Base-by-base conservation (phyloP, 2,888 invertebrate species). In the Drosophila neoperkinsi region DNA sequence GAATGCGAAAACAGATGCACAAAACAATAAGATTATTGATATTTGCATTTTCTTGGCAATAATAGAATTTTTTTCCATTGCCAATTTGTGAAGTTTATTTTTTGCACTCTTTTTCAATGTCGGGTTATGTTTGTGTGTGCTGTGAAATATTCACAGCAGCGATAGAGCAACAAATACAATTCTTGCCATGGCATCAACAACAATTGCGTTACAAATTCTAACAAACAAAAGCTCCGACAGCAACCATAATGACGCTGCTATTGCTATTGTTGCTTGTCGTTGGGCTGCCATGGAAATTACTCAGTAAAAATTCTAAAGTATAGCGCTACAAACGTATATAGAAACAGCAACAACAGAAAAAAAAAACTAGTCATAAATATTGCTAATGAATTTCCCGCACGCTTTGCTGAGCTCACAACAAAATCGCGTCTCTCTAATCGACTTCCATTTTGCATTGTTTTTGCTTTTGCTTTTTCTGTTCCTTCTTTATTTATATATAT, bases 381-480 rank as follows among this genome's bases (percentile, higher is more conserved):
- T 84, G 90, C 88, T 91, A 86, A 86, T 91, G 91, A 91, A 86
- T 91, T 86, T 91, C 91, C 86, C 90, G 90, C 86, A 90, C 87
- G 84, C 90, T 89, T 84, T 90, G 85, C 71, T 90, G 77, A 85
- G 73, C 86, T 73, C 77, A 74, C 68, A 79, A 43, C 70, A 71
- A 71, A 70, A 74, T 84, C 74, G 67, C 77, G 51, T 64, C 64
- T 53, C 67, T 74, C 57, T 69, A 82, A 82, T 69, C 69, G 74
- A 82, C 82, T 66, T 63, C 79, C 79, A 79, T 70, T 79, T 82
- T 78, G 79, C 60, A 63, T 82, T 74, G 57, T 74, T 63, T 31
- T 46, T 53, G 36, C 21, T 30, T 33, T 82, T 74, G 57, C 69
- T 57, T 31, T 46, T 53, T 41, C 28, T 50, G 58, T 58, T 36